Evolutionary conservation across 1,140 invertebrate species (phyloP).

Genomic region (Phortica variegata): DNA sequence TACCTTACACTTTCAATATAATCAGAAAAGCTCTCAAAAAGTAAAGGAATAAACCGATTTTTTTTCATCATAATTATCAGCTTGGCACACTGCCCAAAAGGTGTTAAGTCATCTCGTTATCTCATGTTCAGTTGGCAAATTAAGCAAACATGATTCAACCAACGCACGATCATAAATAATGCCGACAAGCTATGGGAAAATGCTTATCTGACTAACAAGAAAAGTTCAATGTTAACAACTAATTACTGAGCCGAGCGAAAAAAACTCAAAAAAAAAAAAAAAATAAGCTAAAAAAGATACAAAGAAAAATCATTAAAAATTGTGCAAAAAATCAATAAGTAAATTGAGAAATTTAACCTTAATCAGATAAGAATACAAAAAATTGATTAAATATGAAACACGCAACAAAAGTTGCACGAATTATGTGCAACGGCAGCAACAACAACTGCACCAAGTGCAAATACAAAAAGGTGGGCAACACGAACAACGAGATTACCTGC

Average conservation of each 20-base stretch:
- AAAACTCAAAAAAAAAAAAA: too few species aligned
- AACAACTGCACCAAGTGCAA: not conserved
- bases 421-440: not conserved
- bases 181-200: constrained; percentile 2
- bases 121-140: too few species aligned
- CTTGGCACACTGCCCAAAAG: too few species aligned
- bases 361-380: constrained; percentile 42
- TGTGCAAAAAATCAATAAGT: constrained; percentile 28
- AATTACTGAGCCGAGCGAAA: constrained; percentile 5
- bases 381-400: constrained; percentile 54
- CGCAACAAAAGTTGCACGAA: constrained; percentile 23
- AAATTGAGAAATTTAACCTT: constrained; percentile 52
- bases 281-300: not conserved
- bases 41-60: too few species aligned
- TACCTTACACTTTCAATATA: too few species aligned
- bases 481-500: not conserved
- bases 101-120: too few species aligned
- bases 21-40: too few species aligned
- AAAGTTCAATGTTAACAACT: constrained; percentile 49
- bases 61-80: too few species aligned
- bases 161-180: too few species aligned
- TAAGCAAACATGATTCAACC: too few species aligned
- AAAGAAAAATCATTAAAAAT: constrained; percentile 4
- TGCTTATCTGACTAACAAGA: constrained; percentile 15
- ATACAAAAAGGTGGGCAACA: constrained; percentile 3